Conservation (phyloP, 2,888 invertebrate genomes). For the Polia nebulosa region DNA sequence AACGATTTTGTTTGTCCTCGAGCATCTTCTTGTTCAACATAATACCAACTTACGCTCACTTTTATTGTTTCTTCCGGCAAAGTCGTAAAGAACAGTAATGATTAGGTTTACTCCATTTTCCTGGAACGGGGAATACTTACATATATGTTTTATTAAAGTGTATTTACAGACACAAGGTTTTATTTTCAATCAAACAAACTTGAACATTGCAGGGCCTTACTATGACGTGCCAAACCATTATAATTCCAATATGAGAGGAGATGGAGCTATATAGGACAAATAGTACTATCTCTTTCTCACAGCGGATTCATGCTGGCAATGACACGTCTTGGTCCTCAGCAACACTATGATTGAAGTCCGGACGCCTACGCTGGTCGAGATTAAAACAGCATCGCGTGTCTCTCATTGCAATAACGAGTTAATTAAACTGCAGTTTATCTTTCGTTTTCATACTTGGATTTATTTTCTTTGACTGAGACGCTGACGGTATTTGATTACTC, state of each 20-base stretch:
- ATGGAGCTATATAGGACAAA: too few relatives aligned
- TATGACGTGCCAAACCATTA: too few relatives aligned
- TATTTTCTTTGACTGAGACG: neutral
- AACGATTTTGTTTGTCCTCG: slow-evolving; percentile 34
- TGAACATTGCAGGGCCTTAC: too few relatives aligned
- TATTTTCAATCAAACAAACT: too few relatives aligned
- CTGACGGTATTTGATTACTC: neutral
- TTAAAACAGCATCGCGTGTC: neutral
- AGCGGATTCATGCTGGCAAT: too few relatives aligned
- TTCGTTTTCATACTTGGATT: neutral
- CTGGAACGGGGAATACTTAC: slow-evolving; percentile 8
- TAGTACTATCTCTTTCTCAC: too few relatives aligned
- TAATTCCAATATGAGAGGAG: too few relatives aligned
- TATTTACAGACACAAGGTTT: too few relatives aligned
- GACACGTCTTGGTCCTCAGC: too few relatives aligned
- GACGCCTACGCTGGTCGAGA: too few relatives aligned
- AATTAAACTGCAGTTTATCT: neutral
- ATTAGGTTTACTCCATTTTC: slow-evolving; percentile 34
- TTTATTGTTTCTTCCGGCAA: slow-evolving; percentile 46
- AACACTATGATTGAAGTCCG: too few relatives aligned
- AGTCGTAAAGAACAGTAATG: slow-evolving; percentile 44
- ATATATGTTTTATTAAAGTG: slow-evolving; percentile 9
- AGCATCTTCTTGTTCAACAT: slow-evolving; percentile 20
- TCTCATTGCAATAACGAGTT: neutral
- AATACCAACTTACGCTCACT: slow-evolving; percentile 18